Evolutionary conservation across 2,888 invertebrate genomes (phyloP).

Genomic region (Synanthedon tipuliformis): DNA sequence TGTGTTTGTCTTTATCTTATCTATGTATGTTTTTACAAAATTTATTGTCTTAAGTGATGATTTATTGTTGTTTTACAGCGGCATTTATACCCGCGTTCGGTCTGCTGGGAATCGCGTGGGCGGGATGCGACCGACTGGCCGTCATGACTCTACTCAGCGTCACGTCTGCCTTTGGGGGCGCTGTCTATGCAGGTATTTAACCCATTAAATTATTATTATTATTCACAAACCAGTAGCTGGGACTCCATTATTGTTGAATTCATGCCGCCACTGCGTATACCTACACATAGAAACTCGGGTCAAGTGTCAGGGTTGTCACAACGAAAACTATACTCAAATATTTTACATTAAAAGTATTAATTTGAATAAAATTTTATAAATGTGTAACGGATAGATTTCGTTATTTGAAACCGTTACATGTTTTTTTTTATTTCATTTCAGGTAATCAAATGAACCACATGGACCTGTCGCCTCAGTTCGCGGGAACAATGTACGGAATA

Average conservation of each 20-base stretch:
- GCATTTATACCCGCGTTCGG: constrained; percentile 81
- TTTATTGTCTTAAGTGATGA: background rate
- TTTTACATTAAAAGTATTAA: too few species aligned
- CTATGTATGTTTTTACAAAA: background rate
- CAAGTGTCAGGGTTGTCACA: too few species aligned
- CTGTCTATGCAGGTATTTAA: constrained; percentile 74
- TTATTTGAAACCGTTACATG: background rate
- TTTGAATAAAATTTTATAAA: too few species aligned
- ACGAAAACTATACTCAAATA: too few species aligned
- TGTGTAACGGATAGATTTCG: too few species aligned
- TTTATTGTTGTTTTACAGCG: constrained; percentile 38
- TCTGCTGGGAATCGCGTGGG: constrained; percentile 82
- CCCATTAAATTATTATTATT: too few species aligned
- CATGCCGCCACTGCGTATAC: too few species aligned
- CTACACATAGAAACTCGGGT: too few species aligned
- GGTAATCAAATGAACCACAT: constrained; percentile 90
- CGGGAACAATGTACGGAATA: constrained; percentile 87
- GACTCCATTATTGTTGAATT: too few species aligned
- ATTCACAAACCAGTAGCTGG: too few species aligned
- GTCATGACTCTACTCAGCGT: constrained; percentile 79
- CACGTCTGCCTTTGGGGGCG: constrained; percentile 81
- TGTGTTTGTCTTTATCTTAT: background rate
- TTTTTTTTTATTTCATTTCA: constrained; percentile 11
- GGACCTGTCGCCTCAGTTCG: constrained; percentile 82
- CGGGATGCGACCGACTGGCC: constrained; percentile 78